Conservation (phyloP, 2,888 invertebrate species). For the Leptogaster cylindrica region DNA sequence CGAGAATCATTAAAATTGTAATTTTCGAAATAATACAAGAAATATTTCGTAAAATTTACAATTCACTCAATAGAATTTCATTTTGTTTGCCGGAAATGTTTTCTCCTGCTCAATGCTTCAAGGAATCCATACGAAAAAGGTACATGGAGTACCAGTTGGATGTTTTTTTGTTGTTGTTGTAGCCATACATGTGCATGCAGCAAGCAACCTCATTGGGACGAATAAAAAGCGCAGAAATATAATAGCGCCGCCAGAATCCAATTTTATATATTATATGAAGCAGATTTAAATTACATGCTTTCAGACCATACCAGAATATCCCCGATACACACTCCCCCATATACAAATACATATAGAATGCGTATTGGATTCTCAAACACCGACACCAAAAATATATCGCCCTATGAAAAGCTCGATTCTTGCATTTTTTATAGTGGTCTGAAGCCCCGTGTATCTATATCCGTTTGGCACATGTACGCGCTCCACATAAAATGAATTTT, state of each 20-base stretch:
- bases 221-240: slow-evolving; percentile 31
- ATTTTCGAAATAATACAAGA: no score
- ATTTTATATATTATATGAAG: slow-evolving; percentile 40
- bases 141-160: neutral
- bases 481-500: slow-evolving; percentile 37
- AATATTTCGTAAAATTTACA: no score
- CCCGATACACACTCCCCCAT: neutral
- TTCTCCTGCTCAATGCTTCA: no score
- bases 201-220: slow-evolving; percentile 3
- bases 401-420: slow-evolving; percentile 33
- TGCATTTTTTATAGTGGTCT: slow-evolving; percentile 32
- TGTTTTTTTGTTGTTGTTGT: slow-evolving; percentile 4
- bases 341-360: neutral
- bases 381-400: slow-evolving; percentile 7
- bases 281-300: slow-evolving; percentile 38
- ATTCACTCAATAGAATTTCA: no score
- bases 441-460: slow-evolving; percentile 11
- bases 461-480: slow-evolving; percentile 8
- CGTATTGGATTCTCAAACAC: neutral
- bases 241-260: slow-evolving; percentile 37
- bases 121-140: no score
- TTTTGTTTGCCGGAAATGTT: no score
- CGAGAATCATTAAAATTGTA: no score
- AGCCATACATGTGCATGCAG: slow-evolving; percentile 17
- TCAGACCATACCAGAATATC: slow-evolving; percentile 24